Evolutionary conservation across 2,797 vertebrate species (phyloP).

Genomic region (Huso huso): DNA sequence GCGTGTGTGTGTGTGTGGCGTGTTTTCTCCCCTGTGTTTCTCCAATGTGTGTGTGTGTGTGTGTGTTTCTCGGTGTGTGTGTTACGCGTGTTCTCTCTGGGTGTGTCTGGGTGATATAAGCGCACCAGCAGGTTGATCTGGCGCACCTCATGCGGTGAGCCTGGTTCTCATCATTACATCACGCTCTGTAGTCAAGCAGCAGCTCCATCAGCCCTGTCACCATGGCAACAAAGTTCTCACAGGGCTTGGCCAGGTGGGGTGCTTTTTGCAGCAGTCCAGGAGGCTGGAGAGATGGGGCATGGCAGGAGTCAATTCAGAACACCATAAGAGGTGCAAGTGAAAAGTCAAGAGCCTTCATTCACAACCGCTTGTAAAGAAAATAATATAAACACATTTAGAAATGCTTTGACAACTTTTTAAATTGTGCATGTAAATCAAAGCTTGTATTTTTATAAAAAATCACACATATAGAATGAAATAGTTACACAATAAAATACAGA

Average conservation of each 20-base stretch:
- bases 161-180: constrained; percentile 40
- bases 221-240: constrained; percentile 27
- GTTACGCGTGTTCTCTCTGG: no score
- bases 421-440: no score
- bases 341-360: neutral
- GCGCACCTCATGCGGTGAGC: constrained; percentile 49
- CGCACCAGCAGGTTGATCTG: constrained; percentile 43
- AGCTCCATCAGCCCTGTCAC: constrained; percentile 38
- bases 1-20: no score
- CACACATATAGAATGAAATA: no score
- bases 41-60: no score
- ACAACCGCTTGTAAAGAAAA: no score
- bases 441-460: no score
- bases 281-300: constrained; percentile 25
- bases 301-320: neutral
- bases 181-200: constrained; percentile 40
- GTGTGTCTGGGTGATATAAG: neutral
- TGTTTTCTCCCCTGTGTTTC: no score
- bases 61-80: no score
- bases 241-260: constrained; percentile 25
- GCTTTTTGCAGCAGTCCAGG: constrained; percentile 29
- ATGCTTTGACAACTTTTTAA: no score
- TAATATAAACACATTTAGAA: no score
- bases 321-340: neutral
- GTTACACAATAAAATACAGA: no score